Conservation (phyloP, 2,797 vertebrate species). For the Acestrorhynchus altus region DNA sequence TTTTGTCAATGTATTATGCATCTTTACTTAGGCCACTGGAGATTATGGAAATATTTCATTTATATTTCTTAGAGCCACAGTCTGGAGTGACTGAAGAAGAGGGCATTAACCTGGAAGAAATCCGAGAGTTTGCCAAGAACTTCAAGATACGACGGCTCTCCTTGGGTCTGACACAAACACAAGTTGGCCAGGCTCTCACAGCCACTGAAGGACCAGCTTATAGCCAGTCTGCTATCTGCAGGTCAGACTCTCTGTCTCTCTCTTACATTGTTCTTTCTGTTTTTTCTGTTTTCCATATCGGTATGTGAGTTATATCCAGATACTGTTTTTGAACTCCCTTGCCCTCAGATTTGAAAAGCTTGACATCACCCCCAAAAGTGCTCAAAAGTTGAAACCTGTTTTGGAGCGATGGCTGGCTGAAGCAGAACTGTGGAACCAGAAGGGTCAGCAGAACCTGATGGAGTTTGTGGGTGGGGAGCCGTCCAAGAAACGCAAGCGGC, state of each 20-base stretch:
- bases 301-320: not conserved
- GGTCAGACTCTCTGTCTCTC: slow-evolving; percentile 71
- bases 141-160: slow-evolving; percentile 97
- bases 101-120: slow-evolving; percentile 96
- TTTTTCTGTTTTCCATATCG: not conserved
- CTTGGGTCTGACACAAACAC: slow-evolving; percentile 94
- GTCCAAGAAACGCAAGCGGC: slow-evolving; percentile 94
- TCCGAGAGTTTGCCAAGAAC: slow-evolving; percentile 98
- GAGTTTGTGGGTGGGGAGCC: slow-evolving; percentile 97
- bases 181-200: slow-evolving; percentile 96
- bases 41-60: no score
- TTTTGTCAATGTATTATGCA: not conserved
- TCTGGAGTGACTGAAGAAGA: slow-evolving; percentile 84
- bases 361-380: slow-evolving; percentile 98
- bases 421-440: slow-evolving; percentile 94
- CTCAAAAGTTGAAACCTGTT: slow-evolving; percentile 96
- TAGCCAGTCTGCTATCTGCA: slow-evolving; percentile 98
- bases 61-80: slow-evolving; percentile 92
- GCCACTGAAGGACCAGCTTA: slow-evolving; percentile 96
- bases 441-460: slow-evolving; percentile 96
- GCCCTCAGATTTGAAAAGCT: slow-evolving; percentile 92
- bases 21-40: no score
- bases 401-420: slow-evolving; percentile 96
- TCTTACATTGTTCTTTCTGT: not conserved
- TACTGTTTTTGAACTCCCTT: not conserved